Evolutionary conservation across 2,113 vertebrate genomes (phyloP).

Genomic region (human): GRCh38 chr17:55029001-55029500

Average conservation of each 20-base stretch:
- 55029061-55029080: not conserved
- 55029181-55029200: not conserved
- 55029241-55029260: not conserved
- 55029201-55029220: slow-evolving; percentile 9
- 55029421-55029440: not conserved
- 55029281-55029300: not conserved
- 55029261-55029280: not conserved
- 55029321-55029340: not conserved
- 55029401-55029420: not conserved
- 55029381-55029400: not conserved
- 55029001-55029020: not conserved
- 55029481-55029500: not conserved
- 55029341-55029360: not conserved
- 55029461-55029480: not conserved
- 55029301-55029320: not conserved
- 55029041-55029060: slow-evolving; percentile 2
- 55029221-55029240: not conserved
- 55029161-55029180: not conserved
- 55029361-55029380: not conserved
- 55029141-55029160: slow-evolving; percentile 27
- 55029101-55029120: not conserved
- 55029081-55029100: not conserved
- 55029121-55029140: not conserved
- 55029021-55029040: not conserved
- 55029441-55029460: not conserved